phyloP scores from a whole-genome alignment of 2,113 vertebrate genomes.

The Halichoerus grypus region DNA sequence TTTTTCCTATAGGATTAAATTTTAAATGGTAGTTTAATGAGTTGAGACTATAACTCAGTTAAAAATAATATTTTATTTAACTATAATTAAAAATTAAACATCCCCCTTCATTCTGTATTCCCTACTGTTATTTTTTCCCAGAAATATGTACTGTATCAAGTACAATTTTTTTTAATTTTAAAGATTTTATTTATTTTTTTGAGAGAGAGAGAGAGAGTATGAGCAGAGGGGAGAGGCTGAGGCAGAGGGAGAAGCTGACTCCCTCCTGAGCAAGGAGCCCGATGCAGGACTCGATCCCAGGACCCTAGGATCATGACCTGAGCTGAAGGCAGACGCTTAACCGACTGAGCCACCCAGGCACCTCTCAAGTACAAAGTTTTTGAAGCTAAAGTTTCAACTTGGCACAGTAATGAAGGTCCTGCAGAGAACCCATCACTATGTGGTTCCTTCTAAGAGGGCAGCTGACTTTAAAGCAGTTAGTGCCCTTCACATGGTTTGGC shows the following conservation, averaged over 20 bases:
- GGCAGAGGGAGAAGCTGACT: too few relatives aligned
- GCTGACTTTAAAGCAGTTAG: too few relatives aligned
- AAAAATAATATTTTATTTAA: not conserved
- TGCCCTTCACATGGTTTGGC: not conserved
- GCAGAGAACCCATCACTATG: accelerated
- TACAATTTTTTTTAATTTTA: too few relatives aligned
- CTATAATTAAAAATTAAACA: not conserved
- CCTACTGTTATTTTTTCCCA: not conserved
- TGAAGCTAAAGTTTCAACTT: accelerated
- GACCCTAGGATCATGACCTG: not conserved
- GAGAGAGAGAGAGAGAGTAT: too few relatives aligned
- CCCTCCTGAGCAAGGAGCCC: too few relatives aligned
- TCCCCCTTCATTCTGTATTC: not conserved
- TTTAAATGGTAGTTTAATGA: not conserved
- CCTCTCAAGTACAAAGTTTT: not conserved
- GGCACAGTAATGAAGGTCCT: not conserved
- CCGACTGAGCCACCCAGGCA: not conserved
- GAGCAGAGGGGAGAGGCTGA: too few relatives aligned
- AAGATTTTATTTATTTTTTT: too few relatives aligned
- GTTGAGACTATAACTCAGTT: not conserved
- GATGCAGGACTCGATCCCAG: too few relatives aligned
- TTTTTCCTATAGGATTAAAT: not conserved
- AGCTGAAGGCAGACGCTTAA: not conserved
- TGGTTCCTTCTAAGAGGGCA: not conserved
- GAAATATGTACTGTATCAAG: not conserved